Conservation (phyloP, 2,888 invertebrate genomes). For the Agrotis clavis region DNA sequence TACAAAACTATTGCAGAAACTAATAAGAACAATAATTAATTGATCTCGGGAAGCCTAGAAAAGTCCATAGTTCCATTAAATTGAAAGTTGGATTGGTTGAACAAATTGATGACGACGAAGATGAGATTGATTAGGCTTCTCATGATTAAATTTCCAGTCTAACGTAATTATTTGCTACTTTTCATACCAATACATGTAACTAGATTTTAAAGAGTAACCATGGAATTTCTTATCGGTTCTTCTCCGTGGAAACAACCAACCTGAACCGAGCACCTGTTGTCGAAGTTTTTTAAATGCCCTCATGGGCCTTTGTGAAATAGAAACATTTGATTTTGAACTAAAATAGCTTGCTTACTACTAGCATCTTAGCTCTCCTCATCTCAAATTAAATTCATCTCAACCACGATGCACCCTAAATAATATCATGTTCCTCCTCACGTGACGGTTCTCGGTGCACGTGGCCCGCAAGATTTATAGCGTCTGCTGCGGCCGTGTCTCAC, state of each 20-base stretch:
- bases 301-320: no score
- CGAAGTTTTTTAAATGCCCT: no score
- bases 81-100: background rate
- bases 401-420: conserved; percentile 60
- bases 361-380: background rate
- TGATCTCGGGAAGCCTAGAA: background rate
- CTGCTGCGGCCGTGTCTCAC: conserved; percentile 64
- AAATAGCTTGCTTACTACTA: no score
- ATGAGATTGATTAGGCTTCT: background rate
- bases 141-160: background rate
- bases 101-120: background rate
- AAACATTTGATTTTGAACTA: no score
- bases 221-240: no score
- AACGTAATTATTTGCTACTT: background rate
- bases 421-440: conserved; percentile 54
- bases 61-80: background rate
- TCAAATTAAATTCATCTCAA: conserved; percentile 32
- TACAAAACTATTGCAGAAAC: background rate
- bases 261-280: no score
- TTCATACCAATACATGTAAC: background rate
- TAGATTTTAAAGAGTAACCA: no score
- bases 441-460: conserved; percentile 61
- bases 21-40: background rate
- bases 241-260: no score
- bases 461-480: conserved; percentile 62